Evolutionary conservation across 2,888 invertebrate genomes (phyloP).

Genomic region (Acanthosepion esculentum): DNA sequence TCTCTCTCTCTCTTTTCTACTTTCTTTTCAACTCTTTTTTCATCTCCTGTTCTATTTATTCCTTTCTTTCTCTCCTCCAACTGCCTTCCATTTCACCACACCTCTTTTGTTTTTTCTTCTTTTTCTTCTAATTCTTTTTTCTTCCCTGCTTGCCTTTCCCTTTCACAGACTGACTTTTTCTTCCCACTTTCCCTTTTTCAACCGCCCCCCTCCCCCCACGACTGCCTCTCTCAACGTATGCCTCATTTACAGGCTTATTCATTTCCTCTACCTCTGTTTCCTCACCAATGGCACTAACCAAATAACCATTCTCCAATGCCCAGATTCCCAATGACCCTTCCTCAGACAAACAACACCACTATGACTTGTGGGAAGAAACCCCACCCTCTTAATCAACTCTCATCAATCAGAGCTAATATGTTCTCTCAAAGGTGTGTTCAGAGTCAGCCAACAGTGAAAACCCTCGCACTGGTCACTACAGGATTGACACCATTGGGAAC

Average conservation of each 20-base stretch:
- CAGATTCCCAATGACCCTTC: background rate
- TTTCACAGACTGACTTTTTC: background rate
- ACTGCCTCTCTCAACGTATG: no score
- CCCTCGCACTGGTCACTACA: background rate
- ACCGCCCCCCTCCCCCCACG: background rate
- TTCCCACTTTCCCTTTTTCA: background rate
- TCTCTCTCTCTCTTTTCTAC: no score
- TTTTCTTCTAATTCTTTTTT: background rate
- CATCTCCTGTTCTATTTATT: no score
- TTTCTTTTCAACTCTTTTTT: no score
- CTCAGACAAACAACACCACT: background rate
- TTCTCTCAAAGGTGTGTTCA: background rate
- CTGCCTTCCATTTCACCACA: no score
- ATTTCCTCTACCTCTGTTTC: background rate
- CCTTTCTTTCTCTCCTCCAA: background rate
- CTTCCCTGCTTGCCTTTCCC: no score
- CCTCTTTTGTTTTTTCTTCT: background rate
- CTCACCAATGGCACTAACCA: background rate
- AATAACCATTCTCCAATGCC: background rate
- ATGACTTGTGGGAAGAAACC: background rate
- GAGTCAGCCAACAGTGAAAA: conserved; percentile 8
- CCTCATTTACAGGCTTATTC: no score
- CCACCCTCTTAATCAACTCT: background rate
- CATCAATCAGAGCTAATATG: background rate
- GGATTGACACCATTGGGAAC: background rate